Evolutionary conservation across 2,113 vertebrate genomes (phyloP).

Genomic region (Burhinus oedicnemus): DNA sequence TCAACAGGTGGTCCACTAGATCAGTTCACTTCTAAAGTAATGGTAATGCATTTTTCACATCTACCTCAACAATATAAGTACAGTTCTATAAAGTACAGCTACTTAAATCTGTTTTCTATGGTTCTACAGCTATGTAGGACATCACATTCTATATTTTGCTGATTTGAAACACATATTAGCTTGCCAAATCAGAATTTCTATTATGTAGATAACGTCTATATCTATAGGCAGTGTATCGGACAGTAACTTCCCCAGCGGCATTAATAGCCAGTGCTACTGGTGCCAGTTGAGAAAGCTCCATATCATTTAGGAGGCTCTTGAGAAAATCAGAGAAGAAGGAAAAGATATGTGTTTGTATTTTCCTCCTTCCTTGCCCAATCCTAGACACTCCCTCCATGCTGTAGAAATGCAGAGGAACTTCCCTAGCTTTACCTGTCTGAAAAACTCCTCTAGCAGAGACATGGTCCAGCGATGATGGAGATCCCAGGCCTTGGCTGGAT

Average conservation of each 20-base stretch:
- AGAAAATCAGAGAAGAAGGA: background rate
- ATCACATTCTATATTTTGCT: background rate
- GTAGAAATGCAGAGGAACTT: background rate
- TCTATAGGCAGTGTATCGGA: background rate
- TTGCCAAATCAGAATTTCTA: background rate
- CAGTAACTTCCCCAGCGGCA: background rate
- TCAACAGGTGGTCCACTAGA: background rate
- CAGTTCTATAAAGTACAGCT: background rate
- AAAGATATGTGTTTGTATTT: background rate
- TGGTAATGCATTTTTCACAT: background rate
- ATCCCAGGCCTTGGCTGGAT: constrained; percentile 95
- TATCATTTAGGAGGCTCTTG: background rate
- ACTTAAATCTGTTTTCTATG: background rate
- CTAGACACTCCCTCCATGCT: background rate
- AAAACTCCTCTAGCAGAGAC: constrained; percentile 96
- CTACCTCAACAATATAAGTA: background rate
- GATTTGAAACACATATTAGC: background rate
- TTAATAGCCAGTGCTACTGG: background rate
- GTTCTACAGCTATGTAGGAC: background rate
- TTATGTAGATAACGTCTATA: background rate
- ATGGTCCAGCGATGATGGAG: constrained; percentile 97
- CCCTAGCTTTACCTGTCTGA: constrained; percentile 85
- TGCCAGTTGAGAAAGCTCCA: background rate
- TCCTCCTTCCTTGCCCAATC: background rate
- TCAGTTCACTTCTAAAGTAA: background rate